phyloP scores from a whole-genome alignment of 2,888 invertebrate genomes.

The Rhimphoctona megacephalus region DNA sequence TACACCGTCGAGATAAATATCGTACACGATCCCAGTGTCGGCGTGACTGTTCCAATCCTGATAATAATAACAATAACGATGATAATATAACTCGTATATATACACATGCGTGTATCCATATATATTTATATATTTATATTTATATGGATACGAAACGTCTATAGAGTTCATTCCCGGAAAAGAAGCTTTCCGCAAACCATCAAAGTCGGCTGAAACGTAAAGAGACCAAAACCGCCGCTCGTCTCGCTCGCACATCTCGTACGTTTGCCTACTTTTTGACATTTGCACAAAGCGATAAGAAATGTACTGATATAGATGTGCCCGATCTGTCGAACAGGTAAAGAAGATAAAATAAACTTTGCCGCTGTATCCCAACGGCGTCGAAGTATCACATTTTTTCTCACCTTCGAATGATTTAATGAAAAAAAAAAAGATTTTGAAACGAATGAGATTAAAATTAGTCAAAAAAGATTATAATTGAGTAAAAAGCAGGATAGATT shows the following conservation, averaged over 20 bases:
- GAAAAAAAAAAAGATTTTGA: neutral
- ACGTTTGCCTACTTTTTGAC: constrained; percentile 46
- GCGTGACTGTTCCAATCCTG: constrained; percentile 51
- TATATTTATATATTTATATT: constrained; percentile 39
- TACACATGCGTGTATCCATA: constrained; percentile 1
- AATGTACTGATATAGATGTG: constrained; percentile 56
- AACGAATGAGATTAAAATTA: neutral
- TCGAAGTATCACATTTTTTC: neutral
- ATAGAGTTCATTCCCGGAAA: constrained; percentile 68
- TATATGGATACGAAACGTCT: constrained; percentile 35
- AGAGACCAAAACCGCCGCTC: constrained; percentile 38
- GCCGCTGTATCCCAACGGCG: constrained; percentile 15
- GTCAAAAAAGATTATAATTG: neutral
- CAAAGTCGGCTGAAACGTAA: constrained; percentile 67
- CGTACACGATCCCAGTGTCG: constrained; percentile 49
- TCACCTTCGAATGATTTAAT: neutral
- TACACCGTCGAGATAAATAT: constrained; percentile 63
- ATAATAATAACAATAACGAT: constrained; percentile 23
- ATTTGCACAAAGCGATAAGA: constrained; percentile 66
- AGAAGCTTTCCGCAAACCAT: constrained; percentile 71
- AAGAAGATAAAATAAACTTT: constrained; percentile 53
- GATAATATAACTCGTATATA: constrained; percentile 1
- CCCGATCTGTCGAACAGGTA: constrained; percentile 49
- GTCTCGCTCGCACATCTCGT: neutral
- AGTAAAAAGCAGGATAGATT: neutral